Percentiles rank a stretch among this genome's conserved stretches.
These are phyloP conservation scores for Protonibea diacanthus DNA, from an alignment of 2,797 vertebrate species.

Conservation along the genomic window DNA sequence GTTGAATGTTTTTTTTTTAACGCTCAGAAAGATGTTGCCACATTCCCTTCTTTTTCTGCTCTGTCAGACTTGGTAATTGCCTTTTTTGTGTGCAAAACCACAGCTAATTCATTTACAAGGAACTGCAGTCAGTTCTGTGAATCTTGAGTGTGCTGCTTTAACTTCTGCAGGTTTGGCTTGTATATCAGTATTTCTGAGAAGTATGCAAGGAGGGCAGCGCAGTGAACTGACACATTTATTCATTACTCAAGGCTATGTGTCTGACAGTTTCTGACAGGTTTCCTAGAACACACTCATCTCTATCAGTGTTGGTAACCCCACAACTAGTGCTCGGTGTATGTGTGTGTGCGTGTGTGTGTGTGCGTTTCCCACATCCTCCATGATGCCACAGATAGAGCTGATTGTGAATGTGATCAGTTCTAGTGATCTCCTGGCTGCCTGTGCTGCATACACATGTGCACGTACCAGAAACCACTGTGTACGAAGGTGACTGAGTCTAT, in stretches of 20 bases:
- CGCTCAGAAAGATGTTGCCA: not conserved
- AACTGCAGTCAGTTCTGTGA: conserved; percentile 72
- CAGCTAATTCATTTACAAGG: conserved; percentile 63
- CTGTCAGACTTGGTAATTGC: conserved; percentile 53
- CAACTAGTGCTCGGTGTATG: conserved; percentile 30
- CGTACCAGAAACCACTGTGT: conserved; percentile 15
- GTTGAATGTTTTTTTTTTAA: not conserved
- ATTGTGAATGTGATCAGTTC: conserved; percentile 69
- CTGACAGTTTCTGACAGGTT: conserved; percentile 68
- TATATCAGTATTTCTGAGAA: conserved; percentile 80
- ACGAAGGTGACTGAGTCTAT: conserved; percentile 28
- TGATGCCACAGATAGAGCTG: conserved; percentile 74
- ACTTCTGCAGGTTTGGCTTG: conserved; percentile 60
- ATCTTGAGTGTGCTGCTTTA: conserved; percentile 42
- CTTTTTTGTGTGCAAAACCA: conserved; percentile 31
- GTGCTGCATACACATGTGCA: conserved; percentile 19
- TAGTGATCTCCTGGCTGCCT: conserved; percentile 56
- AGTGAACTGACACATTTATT: conserved; percentile 76
- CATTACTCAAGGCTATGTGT: conserved; percentile 56
- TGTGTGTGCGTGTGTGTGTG: conserved; percentile 30
- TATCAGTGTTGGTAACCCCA: conserved; percentile 69
- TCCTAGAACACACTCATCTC: conserved; percentile 78
- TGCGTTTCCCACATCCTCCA: conserved; percentile 75
- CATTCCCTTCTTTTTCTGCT: conserved; percentile 32
- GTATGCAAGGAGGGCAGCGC: conserved; percentile 64